Conservation (phyloP, 1,140 invertebrate species). For the Bombus breviceps region DNA sequence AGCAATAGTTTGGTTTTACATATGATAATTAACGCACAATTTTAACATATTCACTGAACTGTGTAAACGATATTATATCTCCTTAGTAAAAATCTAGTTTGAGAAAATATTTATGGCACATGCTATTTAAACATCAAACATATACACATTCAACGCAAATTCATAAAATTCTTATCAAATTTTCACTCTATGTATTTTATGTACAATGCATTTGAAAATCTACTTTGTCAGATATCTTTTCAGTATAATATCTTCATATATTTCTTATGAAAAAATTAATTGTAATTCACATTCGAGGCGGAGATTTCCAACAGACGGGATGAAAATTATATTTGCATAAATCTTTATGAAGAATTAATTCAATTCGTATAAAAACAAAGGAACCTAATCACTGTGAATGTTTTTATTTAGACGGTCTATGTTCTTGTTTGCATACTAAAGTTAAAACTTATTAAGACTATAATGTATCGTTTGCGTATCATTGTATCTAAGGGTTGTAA, state of each 20-base stretch:
- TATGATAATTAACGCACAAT: too few relatives aligned
- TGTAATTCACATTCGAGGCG: background rate
- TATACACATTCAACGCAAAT: background rate
- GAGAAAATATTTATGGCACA: background rate
- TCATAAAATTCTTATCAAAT: background rate
- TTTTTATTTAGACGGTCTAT: too few relatives aligned
- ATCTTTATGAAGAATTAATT: background rate
- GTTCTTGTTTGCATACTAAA: too few relatives aligned
- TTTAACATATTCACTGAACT: background rate
- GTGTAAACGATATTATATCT: background rate
- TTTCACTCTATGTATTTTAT: background rate
- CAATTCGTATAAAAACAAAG: background rate
- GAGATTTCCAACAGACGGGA: background rate
- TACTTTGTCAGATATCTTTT: background rate
- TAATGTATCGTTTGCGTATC: too few relatives aligned
- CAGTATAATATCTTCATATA: background rate
- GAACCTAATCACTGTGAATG: too few relatives aligned
- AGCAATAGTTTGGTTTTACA: background rate
- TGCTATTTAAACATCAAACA: background rate
- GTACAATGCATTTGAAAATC: background rate
- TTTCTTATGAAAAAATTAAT: background rate
- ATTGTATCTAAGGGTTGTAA: background rate
- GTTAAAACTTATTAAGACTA: background rate
- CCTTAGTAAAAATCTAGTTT: background rate
- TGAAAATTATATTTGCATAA: background rate